Evolutionary conservation across 1,140 invertebrate genomes (phyloP).

Genomic region (Procambarus virginalis): DNA sequence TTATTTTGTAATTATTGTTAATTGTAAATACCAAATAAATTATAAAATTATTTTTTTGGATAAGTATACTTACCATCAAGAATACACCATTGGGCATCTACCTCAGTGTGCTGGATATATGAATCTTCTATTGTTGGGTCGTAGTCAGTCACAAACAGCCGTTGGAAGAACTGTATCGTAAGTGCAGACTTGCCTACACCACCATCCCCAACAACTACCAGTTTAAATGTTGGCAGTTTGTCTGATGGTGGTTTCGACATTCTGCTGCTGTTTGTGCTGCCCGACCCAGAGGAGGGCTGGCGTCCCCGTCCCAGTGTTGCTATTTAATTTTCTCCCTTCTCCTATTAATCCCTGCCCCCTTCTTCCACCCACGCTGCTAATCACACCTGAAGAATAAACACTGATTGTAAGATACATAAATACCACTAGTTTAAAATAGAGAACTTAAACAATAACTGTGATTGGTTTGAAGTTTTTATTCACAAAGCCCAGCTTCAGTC

Average conservation of each 20-base stretch:
- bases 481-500: too few relatives aligned
- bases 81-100: slow-evolving; percentile 93
- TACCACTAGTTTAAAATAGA: too few relatives aligned
- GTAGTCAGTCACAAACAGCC: slow-evolving; percentile 91
- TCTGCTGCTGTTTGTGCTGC: slow-evolving; percentile 21
- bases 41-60: too few relatives aligned
- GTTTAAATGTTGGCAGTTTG: slow-evolving; percentile 88
- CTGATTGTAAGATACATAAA: background rate
- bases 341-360: background rate
- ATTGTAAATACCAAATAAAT: too few relatives aligned
- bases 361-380: background rate
- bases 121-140: slow-evolving; percentile 94
- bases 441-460: too few relatives aligned
- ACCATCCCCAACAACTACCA: slow-evolving; percentile 92
- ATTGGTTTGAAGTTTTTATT: too few relatives aligned
- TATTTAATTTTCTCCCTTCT: background rate
- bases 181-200: slow-evolving; percentile 92
- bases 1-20: too few relatives aligned
- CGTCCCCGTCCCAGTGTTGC: background rate
- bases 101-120: slow-evolving; percentile 92
- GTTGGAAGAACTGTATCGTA: slow-evolving; percentile 92
- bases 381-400: background rate
- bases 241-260: slow-evolving; percentile 85
- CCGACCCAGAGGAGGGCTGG: background rate
- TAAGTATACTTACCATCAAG: slow-evolving; percentile 84